These are phyloP conservation scores for Athrips mouffetella DNA, from an alignment of 2,888 invertebrate genomes.

Conservation along the genomic window DNA sequence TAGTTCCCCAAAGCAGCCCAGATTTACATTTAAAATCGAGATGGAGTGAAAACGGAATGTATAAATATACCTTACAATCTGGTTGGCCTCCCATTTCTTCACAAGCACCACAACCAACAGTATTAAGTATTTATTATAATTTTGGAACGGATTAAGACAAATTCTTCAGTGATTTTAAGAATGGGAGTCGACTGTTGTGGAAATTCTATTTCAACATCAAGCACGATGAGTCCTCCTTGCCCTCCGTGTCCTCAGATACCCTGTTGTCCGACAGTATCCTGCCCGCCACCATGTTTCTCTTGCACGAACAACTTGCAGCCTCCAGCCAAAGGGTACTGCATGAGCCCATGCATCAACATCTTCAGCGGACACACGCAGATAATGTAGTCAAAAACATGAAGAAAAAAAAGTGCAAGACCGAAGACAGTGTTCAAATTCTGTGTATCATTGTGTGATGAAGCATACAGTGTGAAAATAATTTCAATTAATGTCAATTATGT, in stretches of 20 bases:
- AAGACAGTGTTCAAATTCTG: not conserved
- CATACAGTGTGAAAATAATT: slow-evolving; percentile 8
- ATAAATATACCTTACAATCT: too few relatives aligned
- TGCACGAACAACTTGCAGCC: slow-evolving; percentile 5
- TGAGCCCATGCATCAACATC: slow-evolving; percentile 64
- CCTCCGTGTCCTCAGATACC: not conserved
- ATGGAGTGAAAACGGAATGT: too few relatives aligned
- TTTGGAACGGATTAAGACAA: not conserved
- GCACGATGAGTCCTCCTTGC: not conserved
- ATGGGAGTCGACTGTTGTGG: not conserved
- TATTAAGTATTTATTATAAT: too few relatives aligned
- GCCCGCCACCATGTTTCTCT: not conserved
- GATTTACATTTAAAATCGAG: too few relatives aligned
- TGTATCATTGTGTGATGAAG: not conserved
- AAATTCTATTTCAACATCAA: not conserved
- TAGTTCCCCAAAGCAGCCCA: too few relatives aligned
- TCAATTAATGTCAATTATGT: slow-evolving; percentile 10
- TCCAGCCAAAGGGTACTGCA: not conserved
- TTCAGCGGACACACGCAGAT: slow-evolving; percentile 71
- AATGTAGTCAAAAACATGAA: slow-evolving; percentile 37
- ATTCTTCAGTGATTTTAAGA: not conserved
- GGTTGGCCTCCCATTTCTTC: too few relatives aligned
- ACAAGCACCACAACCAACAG: too few relatives aligned
- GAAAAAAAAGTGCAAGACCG: not conserved
- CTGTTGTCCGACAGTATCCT: not conserved